Evolutionary conservation across 2,113 vertebrate species (phyloP).

Genomic region (Malurus alboscapulatus): DNA sequence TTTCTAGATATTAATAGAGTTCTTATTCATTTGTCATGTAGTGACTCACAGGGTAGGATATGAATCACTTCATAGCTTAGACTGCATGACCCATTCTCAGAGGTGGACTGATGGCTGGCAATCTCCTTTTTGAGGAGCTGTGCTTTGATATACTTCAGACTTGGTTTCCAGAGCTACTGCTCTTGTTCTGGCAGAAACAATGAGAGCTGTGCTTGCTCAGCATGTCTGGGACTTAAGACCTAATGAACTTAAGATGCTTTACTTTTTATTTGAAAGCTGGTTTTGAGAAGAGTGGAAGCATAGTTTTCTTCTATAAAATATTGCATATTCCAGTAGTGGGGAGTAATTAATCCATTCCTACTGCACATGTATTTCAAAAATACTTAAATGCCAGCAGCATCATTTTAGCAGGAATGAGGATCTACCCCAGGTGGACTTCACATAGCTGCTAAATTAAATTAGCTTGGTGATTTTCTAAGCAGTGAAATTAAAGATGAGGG

Average conservation of each 20-base stretch:
- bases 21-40: constrained; percentile 33
- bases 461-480: background rate
- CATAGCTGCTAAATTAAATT: background rate
- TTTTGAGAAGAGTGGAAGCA: background rate
- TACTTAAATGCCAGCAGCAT: background rate
- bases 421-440: background rate
- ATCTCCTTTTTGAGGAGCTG: background rate
- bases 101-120: background rate
- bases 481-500: background rate
- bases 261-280: background rate
- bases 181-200: background rate
- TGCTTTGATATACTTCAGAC: background rate
- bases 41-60: constrained; percentile 57
- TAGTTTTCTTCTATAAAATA: background rate
- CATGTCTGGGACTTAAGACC: background rate
- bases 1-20: constrained; percentile 49
- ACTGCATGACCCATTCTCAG: background rate
- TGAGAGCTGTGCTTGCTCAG: background rate
- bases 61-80: constrained; percentile 32
- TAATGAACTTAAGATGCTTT: background rate
- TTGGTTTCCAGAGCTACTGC: background rate
- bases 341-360: background rate
- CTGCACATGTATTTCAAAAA: background rate
- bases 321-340: background rate
- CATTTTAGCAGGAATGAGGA: background rate